Percentiles rank a stretch among this genome's conserved stretches.
These are phyloP conservation scores for Drosophila simulans DNA, from an alignment of 1,140 invertebrate genomes.

Conservation along the genomic window DNA sequence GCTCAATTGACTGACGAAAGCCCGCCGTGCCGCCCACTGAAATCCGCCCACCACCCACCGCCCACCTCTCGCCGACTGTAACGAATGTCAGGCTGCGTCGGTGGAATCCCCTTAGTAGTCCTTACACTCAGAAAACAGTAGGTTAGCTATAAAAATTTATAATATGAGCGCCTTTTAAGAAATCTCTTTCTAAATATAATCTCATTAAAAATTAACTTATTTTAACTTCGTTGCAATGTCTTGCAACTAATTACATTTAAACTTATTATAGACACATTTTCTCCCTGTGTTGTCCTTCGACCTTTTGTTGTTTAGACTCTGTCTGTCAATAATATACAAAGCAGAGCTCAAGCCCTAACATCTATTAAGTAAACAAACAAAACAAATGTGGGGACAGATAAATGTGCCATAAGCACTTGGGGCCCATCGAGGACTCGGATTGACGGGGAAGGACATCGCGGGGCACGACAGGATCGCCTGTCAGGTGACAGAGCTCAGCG, in stretches of 20 bases:
- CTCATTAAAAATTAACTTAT: too few species aligned
- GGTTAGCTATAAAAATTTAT: too few species aligned
- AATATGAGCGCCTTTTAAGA: too few species aligned
- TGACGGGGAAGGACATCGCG: slow-evolving; percentile 24
- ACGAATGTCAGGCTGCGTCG: slow-evolving; percentile 61
- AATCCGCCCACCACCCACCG: background rate
- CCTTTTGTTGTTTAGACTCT: slow-evolving; percentile 36
- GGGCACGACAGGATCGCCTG: slow-evolving; percentile 14
- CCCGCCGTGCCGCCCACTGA: slow-evolving; percentile 12
- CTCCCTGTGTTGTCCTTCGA: slow-evolving; percentile 13
- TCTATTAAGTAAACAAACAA: slow-evolving; percentile 70
- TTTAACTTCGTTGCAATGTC: too few species aligned
- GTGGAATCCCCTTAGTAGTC: slow-evolving; percentile 20
- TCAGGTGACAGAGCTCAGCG: slow-evolving; percentile 23
- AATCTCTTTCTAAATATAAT: too few species aligned
- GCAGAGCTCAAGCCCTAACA: slow-evolving; percentile 46
- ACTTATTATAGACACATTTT: background rate
- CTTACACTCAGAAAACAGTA: slow-evolving; percentile 15
- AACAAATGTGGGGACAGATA: slow-evolving; percentile 42
- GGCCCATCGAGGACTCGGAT: slow-evolving; percentile 30
- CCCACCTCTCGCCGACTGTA: slow-evolving; percentile 28
- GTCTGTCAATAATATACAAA: slow-evolving; percentile 57
- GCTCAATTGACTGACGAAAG: slow-evolving; percentile 42
- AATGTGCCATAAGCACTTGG: slow-evolving; percentile 62
- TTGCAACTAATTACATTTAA: too few species aligned